Evolutionary conservation across 2,888 invertebrate species (phyloP).

Genomic region (Ornithoptera priamus): DNA sequence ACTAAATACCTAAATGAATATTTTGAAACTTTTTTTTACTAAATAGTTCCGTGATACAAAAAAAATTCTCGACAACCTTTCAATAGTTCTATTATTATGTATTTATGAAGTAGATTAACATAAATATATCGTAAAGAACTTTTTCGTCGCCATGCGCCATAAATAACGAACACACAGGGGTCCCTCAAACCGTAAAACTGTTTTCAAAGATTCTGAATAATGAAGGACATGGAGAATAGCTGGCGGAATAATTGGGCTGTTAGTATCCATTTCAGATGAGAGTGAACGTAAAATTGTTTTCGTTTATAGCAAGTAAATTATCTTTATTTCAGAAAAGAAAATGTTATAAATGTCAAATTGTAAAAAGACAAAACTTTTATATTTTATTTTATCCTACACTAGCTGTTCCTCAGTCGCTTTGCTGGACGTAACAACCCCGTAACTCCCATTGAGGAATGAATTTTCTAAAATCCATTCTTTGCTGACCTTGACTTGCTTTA

Average conservation of each 20-base stretch:
- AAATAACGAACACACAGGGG: neutral
- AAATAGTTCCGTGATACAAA: neutral
- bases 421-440: no score
- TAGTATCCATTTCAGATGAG: constrained; percentile 1
- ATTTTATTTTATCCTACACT: no score
- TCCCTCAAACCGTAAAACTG: constrained; percentile 2
- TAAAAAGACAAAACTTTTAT: no score
- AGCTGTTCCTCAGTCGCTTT: no score
- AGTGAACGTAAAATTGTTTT: constrained; percentile 4
- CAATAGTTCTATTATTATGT: neutral
- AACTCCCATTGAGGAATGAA: no score
- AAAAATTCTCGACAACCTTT: neutral
- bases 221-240: constrained; percentile 1
- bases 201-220: constrained; percentile 2
- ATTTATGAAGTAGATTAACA: neutral
- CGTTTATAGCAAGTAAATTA: neutral
- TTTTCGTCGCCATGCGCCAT: constrained; percentile 6
- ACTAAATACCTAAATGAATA: no score
- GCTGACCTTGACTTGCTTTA: no score
- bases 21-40: no score
- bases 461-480: no score
- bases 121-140: neutral
- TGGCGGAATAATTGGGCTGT: constrained; percentile 3
- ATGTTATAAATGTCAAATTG: no score
- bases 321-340: no score